Percentiles rank a stretch among this genome's conserved stretches.
phyloP scores from a whole-genome alignment of 2,888 invertebrate species.

The Heliconius cydno region DNA sequence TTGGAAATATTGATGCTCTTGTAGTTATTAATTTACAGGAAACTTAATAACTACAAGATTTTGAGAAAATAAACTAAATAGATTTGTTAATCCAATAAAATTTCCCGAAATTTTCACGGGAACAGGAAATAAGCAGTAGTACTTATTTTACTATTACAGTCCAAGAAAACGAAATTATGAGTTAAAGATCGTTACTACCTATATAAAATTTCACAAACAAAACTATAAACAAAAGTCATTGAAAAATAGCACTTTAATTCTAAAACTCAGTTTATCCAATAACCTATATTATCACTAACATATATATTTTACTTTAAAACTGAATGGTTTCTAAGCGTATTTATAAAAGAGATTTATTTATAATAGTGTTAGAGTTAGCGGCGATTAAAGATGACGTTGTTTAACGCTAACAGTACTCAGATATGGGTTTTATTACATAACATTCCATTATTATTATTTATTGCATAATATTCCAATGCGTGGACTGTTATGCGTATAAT shows the following conservation, averaged over 20 bases:
- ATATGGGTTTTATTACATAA: not conserved
- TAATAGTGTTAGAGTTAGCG: constrained; percentile 36
- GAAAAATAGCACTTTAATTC: not conserved
- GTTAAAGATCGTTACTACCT: not conserved
- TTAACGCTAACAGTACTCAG: not conserved
- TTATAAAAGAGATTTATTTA: constrained; percentile 22
- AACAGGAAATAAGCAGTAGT: too few species aligned
- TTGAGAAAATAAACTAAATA: too few species aligned
- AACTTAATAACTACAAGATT: too few species aligned
- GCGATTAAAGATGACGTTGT: not conserved
- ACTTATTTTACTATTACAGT: not conserved
- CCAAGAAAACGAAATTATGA: not conserved
- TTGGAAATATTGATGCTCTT: too few species aligned
- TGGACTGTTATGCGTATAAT: not conserved
- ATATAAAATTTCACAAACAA: not conserved
- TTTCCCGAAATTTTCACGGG: too few species aligned
- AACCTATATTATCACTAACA: not conserved
- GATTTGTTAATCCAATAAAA: too few species aligned
- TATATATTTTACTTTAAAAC: constrained; percentile 17
- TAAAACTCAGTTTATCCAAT: not conserved
- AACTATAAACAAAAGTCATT: not conserved
- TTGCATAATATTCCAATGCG: not conserved
- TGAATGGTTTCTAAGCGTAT: constrained; percentile 44
- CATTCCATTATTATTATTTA: too few species aligned
- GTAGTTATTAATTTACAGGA: too few species aligned